Conservation (phyloP, 2,113 vertebrate genomes). For the Trachemys scripta region DNA sequence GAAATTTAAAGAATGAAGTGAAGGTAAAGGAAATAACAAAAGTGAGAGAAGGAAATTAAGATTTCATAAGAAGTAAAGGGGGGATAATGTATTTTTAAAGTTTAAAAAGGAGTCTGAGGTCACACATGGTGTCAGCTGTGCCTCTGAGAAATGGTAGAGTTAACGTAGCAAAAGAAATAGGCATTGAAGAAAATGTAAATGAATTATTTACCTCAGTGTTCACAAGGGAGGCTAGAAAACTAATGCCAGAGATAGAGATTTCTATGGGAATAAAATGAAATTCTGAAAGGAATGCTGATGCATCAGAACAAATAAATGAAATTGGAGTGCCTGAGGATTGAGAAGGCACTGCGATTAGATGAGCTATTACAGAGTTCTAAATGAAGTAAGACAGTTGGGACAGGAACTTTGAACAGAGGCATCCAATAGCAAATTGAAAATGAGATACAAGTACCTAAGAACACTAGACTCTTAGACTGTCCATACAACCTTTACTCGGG, state of each 20-base stretch:
- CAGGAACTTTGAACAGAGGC: neutral
- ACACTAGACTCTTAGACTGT: neutral
- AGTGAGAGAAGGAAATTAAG: neutral
- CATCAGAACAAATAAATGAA: neutral
- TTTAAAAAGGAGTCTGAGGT: neutral
- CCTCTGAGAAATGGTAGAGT: neutral
- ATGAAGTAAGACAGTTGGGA: neutral
- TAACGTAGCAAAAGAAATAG: constrained; percentile 3
- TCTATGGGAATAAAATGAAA: neutral
- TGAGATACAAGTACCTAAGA: neutral
- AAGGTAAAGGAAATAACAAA: neutral
- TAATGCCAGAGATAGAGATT: neutral
- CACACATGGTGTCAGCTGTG: neutral
- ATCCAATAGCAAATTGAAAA: neutral
- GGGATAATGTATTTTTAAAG: neutral
- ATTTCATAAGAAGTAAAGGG: neutral
- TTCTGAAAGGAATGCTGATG: neutral
- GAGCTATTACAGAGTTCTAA: neutral
- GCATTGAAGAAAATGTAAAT: neutral
- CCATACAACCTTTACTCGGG: neutral
- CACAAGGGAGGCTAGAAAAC: neutral
- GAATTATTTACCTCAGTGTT: neutral
- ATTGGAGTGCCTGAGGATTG: neutral
- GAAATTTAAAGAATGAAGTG: neutral
- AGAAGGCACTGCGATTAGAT: neutral